Conservation (phyloP, 2,113 vertebrate species). For the Epinephelus lanceolatus region DNA sequence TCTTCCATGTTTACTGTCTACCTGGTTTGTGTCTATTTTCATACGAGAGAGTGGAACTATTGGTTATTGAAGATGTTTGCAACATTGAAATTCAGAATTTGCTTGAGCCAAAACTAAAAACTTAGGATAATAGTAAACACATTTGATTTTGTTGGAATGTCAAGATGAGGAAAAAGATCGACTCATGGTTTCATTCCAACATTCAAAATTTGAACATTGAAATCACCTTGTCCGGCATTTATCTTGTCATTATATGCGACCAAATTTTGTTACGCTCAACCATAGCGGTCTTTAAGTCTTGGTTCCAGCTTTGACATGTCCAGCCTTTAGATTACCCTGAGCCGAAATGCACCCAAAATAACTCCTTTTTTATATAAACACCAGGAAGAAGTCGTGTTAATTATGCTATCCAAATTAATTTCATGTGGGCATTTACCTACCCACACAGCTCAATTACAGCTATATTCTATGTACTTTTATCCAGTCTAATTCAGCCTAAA, state of each 20-base stretch:
- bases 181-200: no score
- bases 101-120: no score
- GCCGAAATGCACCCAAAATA: neutral
- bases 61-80: no score
- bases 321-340: neutral
- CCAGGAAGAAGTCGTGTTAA: slow-evolving; percentile 7
- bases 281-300: neutral
- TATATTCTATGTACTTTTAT: slow-evolving; percentile 26
- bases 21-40: no score
- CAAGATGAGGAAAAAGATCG: no score
- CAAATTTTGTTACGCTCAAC: neutral
- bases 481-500: slow-evolving; percentile 9
- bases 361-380: slow-evolving; percentile 5
- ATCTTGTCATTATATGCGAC: neutral
- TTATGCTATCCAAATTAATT: slow-evolving; percentile 19
- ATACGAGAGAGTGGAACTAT: no score
- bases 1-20: no score
- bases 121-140: no score
- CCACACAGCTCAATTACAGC: slow-evolving; percentile 25
- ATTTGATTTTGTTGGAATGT: no score
- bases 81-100: no score
- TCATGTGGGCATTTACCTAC: slow-evolving; percentile 9
- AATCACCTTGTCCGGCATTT: neutral
- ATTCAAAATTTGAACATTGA: no score
- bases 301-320: neutral